Evolutionary conservation across 2,113 vertebrate species (phyloP), one percentile per base, ranked within the genome.

Genomic region (Dinomys branickii): DNA sequence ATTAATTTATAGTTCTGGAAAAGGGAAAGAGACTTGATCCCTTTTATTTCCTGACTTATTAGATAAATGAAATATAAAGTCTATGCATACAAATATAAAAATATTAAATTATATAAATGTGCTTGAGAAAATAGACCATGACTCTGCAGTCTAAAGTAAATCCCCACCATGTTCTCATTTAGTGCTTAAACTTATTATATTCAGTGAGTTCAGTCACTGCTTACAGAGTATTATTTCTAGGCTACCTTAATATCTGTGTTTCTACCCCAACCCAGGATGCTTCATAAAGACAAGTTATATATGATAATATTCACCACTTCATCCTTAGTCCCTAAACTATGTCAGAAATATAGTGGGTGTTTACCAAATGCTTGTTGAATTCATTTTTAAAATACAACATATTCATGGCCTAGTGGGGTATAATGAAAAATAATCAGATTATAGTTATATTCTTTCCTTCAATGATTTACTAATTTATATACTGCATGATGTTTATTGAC

Each of bases 341-440:
- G 47, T 83, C 73, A 91, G 24, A 94, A 91, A 92, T 65, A 47
- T 4, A 89, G 6, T 67, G 9, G 3, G 16, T 52, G 2, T 59
- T 91, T 69, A 94, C 33, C 88, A 54, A 87, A 61, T 80, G 84
- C 73, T n/a, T 91, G 41, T 71, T 89, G 50, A 94, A 33, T 59
- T 85, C 61, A 73, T 88, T 94, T 95, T 91, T 65, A 1, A 80
- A 93, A 91, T 80, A n/a, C 1, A 63, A 1, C 6, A 22, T 93
- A 83, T 69, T 93, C 71, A 73, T 14, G 52, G 13, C 83, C 59
- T 89, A 75, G 3, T 17, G 28, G 7, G 7, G 91, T 67, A 91
- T 10, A 85, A 41, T 90, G 52, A 92, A 94, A 97, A 82, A 44
- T 81, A 87, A 91, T 67, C 13, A 89, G 7, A 38, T 35, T 20